These are phyloP conservation scores for Oenanthe melanoleuca DNA, from an alignment of 2,113 vertebrate genomes.

Conservation along the genomic window DNA sequence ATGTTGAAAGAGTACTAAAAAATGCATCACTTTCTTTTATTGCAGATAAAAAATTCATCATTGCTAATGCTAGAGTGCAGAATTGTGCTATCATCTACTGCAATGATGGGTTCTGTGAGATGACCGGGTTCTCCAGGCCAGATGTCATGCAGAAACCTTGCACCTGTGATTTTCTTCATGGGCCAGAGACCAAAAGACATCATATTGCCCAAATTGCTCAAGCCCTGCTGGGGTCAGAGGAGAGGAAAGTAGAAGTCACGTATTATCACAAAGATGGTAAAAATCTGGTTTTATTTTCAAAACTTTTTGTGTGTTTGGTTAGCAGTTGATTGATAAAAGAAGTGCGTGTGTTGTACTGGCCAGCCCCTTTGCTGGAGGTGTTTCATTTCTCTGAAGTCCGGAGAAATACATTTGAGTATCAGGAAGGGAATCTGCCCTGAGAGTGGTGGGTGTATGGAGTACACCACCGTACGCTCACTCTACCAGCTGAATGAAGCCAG, in stretches of 20 bases:
- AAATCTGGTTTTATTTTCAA: slow-evolving; percentile 65
- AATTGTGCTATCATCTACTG: slow-evolving; percentile 99
- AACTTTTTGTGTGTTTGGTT: not conserved
- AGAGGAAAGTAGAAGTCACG: slow-evolving; percentile 95
- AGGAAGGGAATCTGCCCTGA: not conserved
- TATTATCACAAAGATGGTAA: slow-evolving; percentile 99
- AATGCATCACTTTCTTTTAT: slow-evolving; percentile 66
- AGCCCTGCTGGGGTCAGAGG: slow-evolving; percentile 92
- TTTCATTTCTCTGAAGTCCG: not conserved
- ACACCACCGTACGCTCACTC: not conserved
- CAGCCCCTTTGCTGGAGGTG: not conserved
- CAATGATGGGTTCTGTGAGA: slow-evolving; percentile 98
- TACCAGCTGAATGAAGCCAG: not conserved
- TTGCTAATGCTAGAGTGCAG: slow-evolving; percentile 97
- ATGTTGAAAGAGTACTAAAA: slow-evolving; percentile 61
- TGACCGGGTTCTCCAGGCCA: slow-evolving; percentile 96
- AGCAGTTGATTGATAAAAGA: not conserved
- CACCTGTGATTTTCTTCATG: slow-evolving; percentile 97
- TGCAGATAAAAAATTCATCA: slow-evolving; percentile 98
- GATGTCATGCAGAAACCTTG: slow-evolving; percentile 99
- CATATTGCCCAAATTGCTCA: slow-evolving; percentile 91
- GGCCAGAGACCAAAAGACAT: slow-evolving; percentile 89
- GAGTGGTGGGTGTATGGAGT: not conserved
- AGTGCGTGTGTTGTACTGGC: not conserved
- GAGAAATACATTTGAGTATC: not conserved